Conservation (phyloP, 2,113 vertebrate species). For the Camelus dromedarius region DNA sequence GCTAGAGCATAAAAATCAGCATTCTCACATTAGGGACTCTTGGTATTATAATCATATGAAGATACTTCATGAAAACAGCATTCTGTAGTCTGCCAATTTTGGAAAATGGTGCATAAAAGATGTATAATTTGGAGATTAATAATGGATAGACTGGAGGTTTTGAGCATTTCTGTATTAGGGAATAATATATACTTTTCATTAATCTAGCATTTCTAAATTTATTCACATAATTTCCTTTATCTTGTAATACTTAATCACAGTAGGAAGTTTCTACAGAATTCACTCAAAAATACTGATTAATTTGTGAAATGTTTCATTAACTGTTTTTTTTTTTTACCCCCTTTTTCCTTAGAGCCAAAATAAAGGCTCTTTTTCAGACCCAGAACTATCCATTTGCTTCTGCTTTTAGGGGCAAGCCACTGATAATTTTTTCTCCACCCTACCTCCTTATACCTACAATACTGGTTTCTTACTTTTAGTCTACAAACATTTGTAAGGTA, state of each 20-base stretch:
- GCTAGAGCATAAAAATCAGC: background rate
- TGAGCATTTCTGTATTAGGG: background rate
- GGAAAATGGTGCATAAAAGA: background rate
- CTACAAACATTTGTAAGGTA: background rate
- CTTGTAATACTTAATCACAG: background rate
- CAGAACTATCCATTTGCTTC: background rate
- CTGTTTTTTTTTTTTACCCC: background rate
- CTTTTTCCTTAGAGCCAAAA: background rate
- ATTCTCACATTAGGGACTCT: background rate
- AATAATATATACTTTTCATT: background rate
- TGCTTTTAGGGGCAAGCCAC: background rate
- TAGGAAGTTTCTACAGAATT: background rate
- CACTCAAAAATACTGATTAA: background rate
- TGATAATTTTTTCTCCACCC: background rate
- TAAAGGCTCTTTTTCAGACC: background rate
- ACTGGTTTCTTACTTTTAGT: background rate
- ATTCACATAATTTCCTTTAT: background rate
- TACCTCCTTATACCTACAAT: background rate
- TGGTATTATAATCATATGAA: background rate
- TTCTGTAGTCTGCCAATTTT: background rate
- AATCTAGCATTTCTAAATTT: background rate
- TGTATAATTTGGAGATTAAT: background rate
- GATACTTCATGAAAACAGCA: background rate
- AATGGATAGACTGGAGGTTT: background rate
- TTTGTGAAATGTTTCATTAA: background rate